Evolutionary conservation across 2,797 vertebrate species (phyloP), one percentile per base, ranked within the genome.

Genomic region (Meriones psammophilus): DNA sequence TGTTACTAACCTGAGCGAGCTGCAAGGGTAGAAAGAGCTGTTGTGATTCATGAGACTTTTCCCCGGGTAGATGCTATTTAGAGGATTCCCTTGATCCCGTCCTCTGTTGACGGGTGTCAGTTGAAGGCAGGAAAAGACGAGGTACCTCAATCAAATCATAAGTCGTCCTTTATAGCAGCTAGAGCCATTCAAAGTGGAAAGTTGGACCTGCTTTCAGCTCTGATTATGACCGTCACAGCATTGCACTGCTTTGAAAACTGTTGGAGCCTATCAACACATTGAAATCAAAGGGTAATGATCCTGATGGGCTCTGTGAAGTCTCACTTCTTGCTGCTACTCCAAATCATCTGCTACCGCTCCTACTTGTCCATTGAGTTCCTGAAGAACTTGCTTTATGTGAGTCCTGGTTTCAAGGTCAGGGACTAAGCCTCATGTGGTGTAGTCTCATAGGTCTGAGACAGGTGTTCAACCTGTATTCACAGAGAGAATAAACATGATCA

Each of bases 41-140:
- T 4, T 50, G 73, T 68, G 50, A 69, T 73, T 36, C 4, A 36
- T 22, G 4, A 77, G 58, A 1, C n/a, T 88, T 95, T 78, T 12
- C 6, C 8, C 0, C 13, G 24, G 62, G 0, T 0, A 64, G 33
- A 28, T 4, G 24, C 46, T 68, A 1, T 0, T 4, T 56, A 39
- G 24, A 66, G 20, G 26, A 28, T 20, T 58, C 36, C 26, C 5
- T 9, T 71, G 13, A 39, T 92, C 33, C 28, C 12, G 73, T 58
- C 69, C 14, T 15, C 46, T 42, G 20, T 46, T 69, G 39, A 69
- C 50, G 58, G 73, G 18, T 22, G 18, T 24, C 50, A 60, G 56
- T 30, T 3, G 10, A 3, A 28, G 54, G n/a, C 50, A 62, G 18
- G 5, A 22, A 46, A 60, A 5, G n/a, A 1, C 4, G 15, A 22